phyloP scores from a whole-genome alignment of 2,888 invertebrate species.

The Torymus texanus region DNA sequence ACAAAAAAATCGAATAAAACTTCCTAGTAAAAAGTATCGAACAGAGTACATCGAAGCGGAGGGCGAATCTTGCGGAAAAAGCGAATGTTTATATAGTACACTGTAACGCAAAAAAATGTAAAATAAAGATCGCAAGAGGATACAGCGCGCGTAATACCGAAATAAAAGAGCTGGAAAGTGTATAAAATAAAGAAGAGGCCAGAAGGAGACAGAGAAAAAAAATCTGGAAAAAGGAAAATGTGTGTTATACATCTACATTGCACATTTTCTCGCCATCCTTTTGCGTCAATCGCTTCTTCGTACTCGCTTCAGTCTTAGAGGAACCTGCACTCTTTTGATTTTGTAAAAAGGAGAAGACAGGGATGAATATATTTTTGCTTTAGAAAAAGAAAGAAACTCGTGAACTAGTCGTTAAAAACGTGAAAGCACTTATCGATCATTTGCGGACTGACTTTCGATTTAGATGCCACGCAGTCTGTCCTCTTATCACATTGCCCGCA shows the following conservation, averaged over 20 bases:
- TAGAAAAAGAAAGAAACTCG: neutral
- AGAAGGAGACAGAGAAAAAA: neutral
- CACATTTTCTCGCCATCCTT: neutral
- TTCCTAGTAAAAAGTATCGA: conserved; percentile 21
- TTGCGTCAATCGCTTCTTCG: conserved; percentile 4
- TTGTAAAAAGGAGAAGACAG: conserved; percentile 11
- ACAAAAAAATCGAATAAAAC: neutral
- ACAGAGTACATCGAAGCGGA: neutral
- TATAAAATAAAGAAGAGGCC: conserved; percentile 24
- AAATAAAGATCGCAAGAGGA: conserved; percentile 32
- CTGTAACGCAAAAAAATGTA: conserved; percentile 21
- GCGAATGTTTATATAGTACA: neutral
- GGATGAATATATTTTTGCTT: neutral
- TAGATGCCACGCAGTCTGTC: conserved; percentile 64
- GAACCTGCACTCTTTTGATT: neutral
- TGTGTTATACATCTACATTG: neutral
- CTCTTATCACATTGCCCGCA: conserved; percentile 57
- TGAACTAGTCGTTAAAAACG: neutral
- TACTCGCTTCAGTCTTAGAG: neutral
- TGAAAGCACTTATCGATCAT: conserved; percentile 20
- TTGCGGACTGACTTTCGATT: conserved; percentile 38
- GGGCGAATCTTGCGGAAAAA: conserved; percentile 12
- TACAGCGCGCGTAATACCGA: conserved; percentile 29
- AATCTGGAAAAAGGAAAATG: neutral
- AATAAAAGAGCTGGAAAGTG: conserved; percentile 36